Evolutionary conservation across 2,888 invertebrate species (phyloP).

Genomic region (Physocephala rufipes): DNA sequence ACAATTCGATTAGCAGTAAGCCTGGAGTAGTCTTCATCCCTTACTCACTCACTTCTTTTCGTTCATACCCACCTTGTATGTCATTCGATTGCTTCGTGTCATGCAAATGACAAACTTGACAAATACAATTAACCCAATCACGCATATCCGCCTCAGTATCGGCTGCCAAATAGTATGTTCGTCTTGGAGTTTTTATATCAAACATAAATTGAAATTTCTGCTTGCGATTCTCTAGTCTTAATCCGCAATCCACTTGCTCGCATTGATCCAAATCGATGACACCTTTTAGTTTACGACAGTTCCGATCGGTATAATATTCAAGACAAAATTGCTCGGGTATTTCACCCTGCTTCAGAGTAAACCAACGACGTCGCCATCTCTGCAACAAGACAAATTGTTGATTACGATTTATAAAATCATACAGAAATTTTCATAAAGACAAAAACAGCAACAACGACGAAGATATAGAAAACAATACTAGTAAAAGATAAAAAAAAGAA

Average conservation of each 20-base stretch:
- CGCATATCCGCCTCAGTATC: conserved; percentile 93
- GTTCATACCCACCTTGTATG: conserved; percentile 53
- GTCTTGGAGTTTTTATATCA: conserved; percentile 86
- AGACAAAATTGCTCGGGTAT: conserved; percentile 93
- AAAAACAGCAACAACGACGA: background rate
- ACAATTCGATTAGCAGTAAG: background rate
- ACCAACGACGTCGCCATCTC: conserved; percentile 97
- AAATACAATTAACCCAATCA: conserved; percentile 94
- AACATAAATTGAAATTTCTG: conserved; percentile 87
- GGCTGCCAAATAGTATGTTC: conserved; percentile 92
- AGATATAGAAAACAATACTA: background rate
- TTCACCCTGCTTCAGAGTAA: conserved; percentile 90
- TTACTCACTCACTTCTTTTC: no score
- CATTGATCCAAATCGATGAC: conserved; percentile 94
- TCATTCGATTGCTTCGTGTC: conserved; percentile 67
- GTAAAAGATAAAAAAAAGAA: conserved; percentile 9
- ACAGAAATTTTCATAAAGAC: background rate
- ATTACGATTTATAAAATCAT: conserved; percentile 3
- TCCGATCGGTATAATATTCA: conserved; percentile 91
- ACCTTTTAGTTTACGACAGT: conserved; percentile 86
- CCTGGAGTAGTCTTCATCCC: no score
- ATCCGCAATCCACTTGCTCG: conserved; percentile 90
- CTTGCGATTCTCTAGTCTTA: conserved; percentile 83
- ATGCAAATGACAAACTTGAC: conserved; percentile 88
- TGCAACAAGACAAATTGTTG: conserved; percentile 62